Percentiles rank a stretch among this genome's conserved stretches.
Conservation (phyloP, 2,113 vertebrate genomes). For the Leptobrachium leishanense region DNA sequence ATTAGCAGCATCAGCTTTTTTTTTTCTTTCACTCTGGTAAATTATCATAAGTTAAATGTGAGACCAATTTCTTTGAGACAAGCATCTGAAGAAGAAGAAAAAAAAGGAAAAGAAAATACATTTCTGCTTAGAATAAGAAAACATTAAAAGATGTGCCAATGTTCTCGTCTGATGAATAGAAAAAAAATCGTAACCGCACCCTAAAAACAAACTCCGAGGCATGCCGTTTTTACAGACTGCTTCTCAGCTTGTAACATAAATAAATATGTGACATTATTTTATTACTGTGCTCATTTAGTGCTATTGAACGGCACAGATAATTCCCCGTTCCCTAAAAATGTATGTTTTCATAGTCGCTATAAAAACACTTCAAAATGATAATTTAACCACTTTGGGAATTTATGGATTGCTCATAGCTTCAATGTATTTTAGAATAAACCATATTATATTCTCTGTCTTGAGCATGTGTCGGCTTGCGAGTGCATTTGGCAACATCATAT, state of each 20-base stretch:
- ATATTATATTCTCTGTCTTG: not conserved
- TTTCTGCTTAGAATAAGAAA: conserved; percentile 26
- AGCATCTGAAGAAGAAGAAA: not conserved
- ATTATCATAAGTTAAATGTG: not conserved
- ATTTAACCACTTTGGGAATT: not conserved
- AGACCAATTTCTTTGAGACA: not conserved
- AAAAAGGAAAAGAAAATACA: not conserved
- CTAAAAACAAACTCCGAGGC: not conserved
- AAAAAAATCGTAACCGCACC: not conserved
- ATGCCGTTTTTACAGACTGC: not conserved
- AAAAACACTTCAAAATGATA: not conserved
- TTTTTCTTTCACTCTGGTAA: too few species aligned
- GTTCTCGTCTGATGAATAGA: conserved; percentile 2
- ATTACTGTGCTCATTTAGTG: not conserved
- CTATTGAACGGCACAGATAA: not conserved
- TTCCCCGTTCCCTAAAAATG: not conserved
- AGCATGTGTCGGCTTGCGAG: conserved; percentile 27
- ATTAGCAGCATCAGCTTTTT: too few species aligned
- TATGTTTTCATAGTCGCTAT: not conserved
- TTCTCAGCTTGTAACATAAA: conserved; percentile 8
- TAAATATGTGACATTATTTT: not conserved
- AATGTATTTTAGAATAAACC: not conserved
- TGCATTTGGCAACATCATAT: conserved; percentile 22
- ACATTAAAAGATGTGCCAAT: conserved; percentile 17
- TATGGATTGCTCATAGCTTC: not conserved